A percentile compares a stretch with the other conserved stretches of the same genome.
phyloP scores from a whole-genome alignment of 2,797 vertebrate genomes.

The Rhabdophis nuchalis region DNA sequence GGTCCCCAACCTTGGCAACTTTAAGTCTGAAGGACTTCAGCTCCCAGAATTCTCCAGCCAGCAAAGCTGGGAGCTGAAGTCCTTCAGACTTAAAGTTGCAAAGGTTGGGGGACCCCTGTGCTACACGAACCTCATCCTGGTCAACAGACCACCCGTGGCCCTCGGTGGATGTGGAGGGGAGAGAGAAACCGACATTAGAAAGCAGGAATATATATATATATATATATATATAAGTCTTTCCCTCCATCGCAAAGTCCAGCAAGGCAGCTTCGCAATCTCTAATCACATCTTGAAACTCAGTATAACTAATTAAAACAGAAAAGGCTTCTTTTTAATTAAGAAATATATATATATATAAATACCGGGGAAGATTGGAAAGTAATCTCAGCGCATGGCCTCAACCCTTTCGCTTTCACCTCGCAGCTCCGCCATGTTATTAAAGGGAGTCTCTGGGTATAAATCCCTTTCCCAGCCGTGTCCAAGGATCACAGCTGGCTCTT shows the following conservation, averaged over 20 bases:
- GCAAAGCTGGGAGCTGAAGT: too few species aligned
- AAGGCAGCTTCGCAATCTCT: background rate
- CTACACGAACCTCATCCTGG: too few species aligned
- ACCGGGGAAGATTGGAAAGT: background rate
- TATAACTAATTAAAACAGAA: background rate
- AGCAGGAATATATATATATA: too few species aligned
- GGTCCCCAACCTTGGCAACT: too few species aligned
- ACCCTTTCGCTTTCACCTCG: background rate
- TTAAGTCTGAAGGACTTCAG: too few species aligned
- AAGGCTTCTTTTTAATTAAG: background rate
- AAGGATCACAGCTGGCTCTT: background rate
- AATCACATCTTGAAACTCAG: background rate
- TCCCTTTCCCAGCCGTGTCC: background rate
- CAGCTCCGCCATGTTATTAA: background rate
- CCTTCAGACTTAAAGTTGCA: too few species aligned
- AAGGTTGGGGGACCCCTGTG: too few species aligned
- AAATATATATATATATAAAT: background rate
- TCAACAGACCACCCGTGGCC: too few species aligned
- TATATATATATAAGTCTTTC: too few species aligned
- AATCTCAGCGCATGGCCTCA: background rate
- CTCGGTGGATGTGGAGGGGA: too few species aligned
- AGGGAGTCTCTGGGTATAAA: background rate
- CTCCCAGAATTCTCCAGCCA: too few species aligned
- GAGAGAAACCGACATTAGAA: too few species aligned
- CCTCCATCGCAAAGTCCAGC: background rate